A percentile compares a stretch with the other conserved stretches of the same genome.
Conservation (phyloP, 2,797 vertebrate genomes). For the Labeo calbasu region DNA sequence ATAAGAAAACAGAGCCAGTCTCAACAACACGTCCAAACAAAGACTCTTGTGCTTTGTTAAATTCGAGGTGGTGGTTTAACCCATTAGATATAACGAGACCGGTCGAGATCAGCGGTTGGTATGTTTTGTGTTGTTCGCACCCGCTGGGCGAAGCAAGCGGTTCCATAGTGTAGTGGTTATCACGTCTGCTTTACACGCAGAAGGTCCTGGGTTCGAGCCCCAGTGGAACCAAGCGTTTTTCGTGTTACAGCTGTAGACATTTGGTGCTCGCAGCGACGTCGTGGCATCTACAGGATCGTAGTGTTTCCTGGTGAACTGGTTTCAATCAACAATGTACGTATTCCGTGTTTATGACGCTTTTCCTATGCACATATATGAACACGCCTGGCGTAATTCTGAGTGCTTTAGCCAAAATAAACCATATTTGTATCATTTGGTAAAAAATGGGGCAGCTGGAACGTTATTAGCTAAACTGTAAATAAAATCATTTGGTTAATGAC, state of each 20-base stretch:
- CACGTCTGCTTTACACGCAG: slow-evolving; percentile 70
- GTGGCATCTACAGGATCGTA: too few relatives aligned
- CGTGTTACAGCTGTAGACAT: neutral
- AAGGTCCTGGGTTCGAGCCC: slow-evolving; percentile 67
- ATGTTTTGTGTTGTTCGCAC: accelerated
- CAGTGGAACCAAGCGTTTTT: slow-evolving; percentile 54
- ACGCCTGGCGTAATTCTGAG: neutral
- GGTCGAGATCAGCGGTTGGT: too few relatives aligned
- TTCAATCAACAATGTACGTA: neutral
- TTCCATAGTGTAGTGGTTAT: slow-evolving; percentile 72
- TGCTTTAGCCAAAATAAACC: neutral
- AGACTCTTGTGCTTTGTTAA: neutral
- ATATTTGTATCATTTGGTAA: neutral
- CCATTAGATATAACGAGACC: neutral
- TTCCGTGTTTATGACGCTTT: neutral
- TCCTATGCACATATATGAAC: neutral
- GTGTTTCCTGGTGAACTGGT: neutral
- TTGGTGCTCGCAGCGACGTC: neutral
- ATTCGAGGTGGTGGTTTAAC: neutral
- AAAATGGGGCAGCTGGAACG: neutral
- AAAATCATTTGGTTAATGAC: neutral
- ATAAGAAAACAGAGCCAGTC: neutral
- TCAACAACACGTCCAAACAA: neutral
- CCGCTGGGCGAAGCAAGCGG: accelerated
- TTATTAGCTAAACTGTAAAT: neutral